A percentile compares a stretch with the other conserved stretches of the same genome.
These are phyloP conservation scores for Agrilus cyanescens DNA, from an alignment of 2,888 invertebrate genomes.

Conservation along the genomic window DNA sequence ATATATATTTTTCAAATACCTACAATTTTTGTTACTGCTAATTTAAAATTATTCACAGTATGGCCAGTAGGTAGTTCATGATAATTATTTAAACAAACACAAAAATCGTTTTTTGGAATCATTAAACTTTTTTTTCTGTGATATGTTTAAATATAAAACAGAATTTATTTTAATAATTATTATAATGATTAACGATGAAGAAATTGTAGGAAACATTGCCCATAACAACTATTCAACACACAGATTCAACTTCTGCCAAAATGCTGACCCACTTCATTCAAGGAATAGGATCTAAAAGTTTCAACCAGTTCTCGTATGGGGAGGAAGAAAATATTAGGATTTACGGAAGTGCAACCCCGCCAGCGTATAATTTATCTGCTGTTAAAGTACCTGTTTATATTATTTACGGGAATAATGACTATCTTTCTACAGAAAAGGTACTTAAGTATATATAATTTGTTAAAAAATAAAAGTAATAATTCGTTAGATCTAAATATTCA, in stretches of 20 bases:
- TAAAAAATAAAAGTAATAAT: neutral
- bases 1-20: too few relatives aligned
- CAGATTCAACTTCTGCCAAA: slow-evolving; percentile 29
- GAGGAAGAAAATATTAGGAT: slow-evolving; percentile 36
- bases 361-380: slow-evolving; percentile 45
- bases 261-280: slow-evolving; percentile 26
- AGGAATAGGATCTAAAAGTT: slow-evolving; percentile 27
- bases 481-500: too few relatives aligned
- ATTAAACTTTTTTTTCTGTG: too few relatives aligned
- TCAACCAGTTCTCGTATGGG: slow-evolving; percentile 47
- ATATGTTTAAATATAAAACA: too few relatives aligned
- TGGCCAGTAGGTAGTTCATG: too few relatives aligned
- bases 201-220: slow-evolving; percentile 28
- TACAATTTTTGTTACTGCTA: too few relatives aligned
- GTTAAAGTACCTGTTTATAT: slow-evolving; percentile 47
- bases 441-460: slow-evolving; percentile 18
- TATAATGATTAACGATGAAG: neutral
- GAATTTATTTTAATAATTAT: too few relatives aligned
- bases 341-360: slow-evolving; percentile 42
- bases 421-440: slow-evolving; percentile 44
- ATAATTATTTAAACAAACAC: too few relatives aligned
- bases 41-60: too few relatives aligned
- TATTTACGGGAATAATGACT: slow-evolving; percentile 52
- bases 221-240: slow-evolving; percentile 28
- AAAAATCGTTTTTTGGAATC: too few relatives aligned